Conservation (phyloP, 2,888 invertebrate genomes). For the Drosophila merina region DNA sequence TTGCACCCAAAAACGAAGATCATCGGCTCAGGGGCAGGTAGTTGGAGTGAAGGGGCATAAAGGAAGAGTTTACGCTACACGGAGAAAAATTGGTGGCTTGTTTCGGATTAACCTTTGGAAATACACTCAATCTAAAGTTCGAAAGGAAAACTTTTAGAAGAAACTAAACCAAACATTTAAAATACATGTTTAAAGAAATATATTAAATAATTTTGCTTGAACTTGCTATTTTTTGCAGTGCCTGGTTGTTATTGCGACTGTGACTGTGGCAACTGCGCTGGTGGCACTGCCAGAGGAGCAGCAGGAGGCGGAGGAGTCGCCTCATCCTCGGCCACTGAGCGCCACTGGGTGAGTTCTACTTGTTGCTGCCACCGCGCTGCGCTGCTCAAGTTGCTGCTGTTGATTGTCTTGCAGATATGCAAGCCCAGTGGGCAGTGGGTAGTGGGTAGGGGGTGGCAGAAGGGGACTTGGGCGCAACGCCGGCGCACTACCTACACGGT, state of each 20-base stretch:
- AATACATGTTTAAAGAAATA: too few relatives aligned
- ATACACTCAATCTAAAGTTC: too few relatives aligned
- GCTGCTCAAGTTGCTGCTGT: slow-evolving; percentile 39
- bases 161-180: too few relatives aligned
- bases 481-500: slow-evolving; percentile 79
- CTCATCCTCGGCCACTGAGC: slow-evolving; percentile 43
- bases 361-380: slow-evolving; percentile 19
- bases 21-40: slow-evolving; percentile 25
- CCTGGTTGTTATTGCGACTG: slow-evolving; percentile 16
- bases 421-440: slow-evolving; percentile 48
- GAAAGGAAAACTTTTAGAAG: too few relatives aligned
- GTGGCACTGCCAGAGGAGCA: slow-evolving; percentile 51
- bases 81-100: neutral
- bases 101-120: neutral
- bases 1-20: slow-evolving; percentile 80
- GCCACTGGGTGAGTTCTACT: slow-evolving; percentile 45
- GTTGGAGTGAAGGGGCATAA: slow-evolving; percentile 6
- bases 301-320: slow-evolving; percentile 16
- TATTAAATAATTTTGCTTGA: too few relatives aligned
- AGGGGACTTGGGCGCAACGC: slow-evolving; percentile 64
- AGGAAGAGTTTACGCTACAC: slow-evolving; percentile 12
- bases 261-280: slow-evolving; percentile 59
- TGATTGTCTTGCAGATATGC: slow-evolving; percentile 79
- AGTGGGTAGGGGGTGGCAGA: too few relatives aligned
- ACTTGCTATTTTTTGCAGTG: slow-evolving; percentile 12